A percentile compares a stretch with the other conserved stretches of the same genome.
Evolutionary conservation across 2,888 invertebrate species (phyloP).

Genomic region (Protophormia terraenovae): DNA sequence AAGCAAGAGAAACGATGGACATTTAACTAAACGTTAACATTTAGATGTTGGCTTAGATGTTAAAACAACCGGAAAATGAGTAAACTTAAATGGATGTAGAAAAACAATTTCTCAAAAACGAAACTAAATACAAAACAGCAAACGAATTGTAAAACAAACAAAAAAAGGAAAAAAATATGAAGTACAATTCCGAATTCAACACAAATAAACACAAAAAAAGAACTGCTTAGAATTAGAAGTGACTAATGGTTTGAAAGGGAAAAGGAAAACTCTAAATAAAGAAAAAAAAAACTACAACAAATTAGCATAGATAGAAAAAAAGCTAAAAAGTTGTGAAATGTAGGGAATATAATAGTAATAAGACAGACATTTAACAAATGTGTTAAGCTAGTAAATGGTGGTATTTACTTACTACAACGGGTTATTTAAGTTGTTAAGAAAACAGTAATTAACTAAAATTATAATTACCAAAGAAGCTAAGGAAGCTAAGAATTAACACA

Average conservation of each 20-base stretch:
- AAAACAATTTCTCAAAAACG: neutral
- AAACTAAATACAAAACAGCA: neutral
- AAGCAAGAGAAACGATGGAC: neutral
- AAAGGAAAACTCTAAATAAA: neutral
- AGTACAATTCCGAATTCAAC: neutral
- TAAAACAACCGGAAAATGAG: slow-evolving; percentile 55
- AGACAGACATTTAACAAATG: slow-evolving; percentile 32
- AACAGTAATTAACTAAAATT: slow-evolving; percentile 14
- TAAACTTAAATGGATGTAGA: slow-evolving; percentile 26
- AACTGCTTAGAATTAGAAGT: neutral
- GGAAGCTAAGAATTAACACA: slow-evolving; percentile 6
- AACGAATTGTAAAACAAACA: neutral
- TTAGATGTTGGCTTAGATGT: slow-evolving; percentile 14
- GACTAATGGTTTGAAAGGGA: neutral
- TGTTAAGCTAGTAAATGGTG: slow-evolving; percentile 37
- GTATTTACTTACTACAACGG: slow-evolving; percentile 2
- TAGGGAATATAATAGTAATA: neutral
- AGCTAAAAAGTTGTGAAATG: neutral
- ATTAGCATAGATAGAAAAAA: neutral
- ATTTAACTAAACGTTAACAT: neutral
- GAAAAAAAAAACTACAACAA: neutral
- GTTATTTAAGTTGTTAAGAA: neutral
- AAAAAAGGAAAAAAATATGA: neutral
- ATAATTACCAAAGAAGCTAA: neutral
- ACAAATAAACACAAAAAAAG: neutral